Evolutionary conservation across 2,113 vertebrate genomes (phyloP).

Genomic region (Bucco capensis): DNA sequence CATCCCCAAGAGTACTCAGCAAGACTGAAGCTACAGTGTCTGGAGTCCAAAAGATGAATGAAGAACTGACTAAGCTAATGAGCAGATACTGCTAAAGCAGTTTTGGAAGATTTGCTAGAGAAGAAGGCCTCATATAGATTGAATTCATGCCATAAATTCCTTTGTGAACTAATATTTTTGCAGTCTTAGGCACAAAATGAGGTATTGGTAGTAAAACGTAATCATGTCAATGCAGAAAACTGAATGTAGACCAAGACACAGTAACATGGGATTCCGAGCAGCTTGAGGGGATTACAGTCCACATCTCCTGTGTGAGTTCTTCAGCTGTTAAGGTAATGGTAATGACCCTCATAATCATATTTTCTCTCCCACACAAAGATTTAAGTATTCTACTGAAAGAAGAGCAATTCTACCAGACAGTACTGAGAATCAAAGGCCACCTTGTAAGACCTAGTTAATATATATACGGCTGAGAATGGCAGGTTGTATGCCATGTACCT

Average conservation of each 20-base stretch:
- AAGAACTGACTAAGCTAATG: not conserved
- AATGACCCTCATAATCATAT: constrained; percentile 13
- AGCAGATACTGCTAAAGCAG: not conserved
- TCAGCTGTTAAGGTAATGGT: not conserved
- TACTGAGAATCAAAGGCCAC: not conserved
- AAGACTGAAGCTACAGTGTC: not conserved
- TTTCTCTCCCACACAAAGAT: not conserved
- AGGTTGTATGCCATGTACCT: not conserved
- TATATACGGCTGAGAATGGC: not conserved
- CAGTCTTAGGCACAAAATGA: not conserved
- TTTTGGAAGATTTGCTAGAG: not conserved
- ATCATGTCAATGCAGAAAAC: not conserved
- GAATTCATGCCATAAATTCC: not conserved
- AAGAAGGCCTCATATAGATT: not conserved
- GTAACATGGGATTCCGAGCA: not conserved
- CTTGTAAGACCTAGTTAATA: not conserved
- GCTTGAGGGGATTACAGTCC: not conserved
- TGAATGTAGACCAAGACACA: not conserved
- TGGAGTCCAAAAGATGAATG: not conserved
- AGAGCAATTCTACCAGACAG: not conserved
- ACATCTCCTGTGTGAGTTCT: not conserved
- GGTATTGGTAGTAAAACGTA: not conserved
- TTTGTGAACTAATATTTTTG: not conserved
- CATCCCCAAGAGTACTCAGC: not conserved
- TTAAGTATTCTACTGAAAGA: not conserved